Conservation (phyloP, 92 coral and sea anemone species). For the Umimayanthus kanabou region DNA sequence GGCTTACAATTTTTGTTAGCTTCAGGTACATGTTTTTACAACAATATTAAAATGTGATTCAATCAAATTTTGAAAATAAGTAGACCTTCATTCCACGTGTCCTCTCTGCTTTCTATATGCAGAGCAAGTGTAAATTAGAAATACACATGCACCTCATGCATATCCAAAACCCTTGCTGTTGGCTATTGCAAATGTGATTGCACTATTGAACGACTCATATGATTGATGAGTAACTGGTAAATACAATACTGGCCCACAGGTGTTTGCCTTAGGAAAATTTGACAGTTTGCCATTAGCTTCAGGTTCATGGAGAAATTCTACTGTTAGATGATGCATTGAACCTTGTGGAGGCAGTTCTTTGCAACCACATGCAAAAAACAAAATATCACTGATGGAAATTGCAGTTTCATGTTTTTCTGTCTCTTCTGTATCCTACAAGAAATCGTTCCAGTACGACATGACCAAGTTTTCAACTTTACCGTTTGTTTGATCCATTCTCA, state of each 20-base stretch:
- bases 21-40: too few species aligned
- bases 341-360: conserved; percentile 69
- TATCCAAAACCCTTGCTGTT: conserved; percentile 74
- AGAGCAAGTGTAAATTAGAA: not conserved
- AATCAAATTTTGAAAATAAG: not conserved
- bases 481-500: conserved; percentile 68
- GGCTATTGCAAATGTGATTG: conserved; percentile 63
- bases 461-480: conserved; percentile 51
- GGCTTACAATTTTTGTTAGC: conserved; percentile 1
- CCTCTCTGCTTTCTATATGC: conserved; percentile 5
- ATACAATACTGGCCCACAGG: conserved; percentile 44
- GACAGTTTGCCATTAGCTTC: conserved; percentile 51
- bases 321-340: conserved; percentile 9
- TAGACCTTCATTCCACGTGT: conserved; percentile 43
- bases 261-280: conserved; percentile 61
- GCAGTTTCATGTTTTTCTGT: conserved; percentile 52
- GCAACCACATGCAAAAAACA: conserved; percentile 68
- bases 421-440: conserved; percentile 61
- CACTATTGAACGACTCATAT: conserved; percentile 51
- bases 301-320: conserved; percentile 54
- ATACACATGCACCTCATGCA: conserved; percentile 38
- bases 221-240: conserved; percentile 60
- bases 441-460: conserved; percentile 62
- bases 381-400: conserved; percentile 59
- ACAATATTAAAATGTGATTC: not conserved